These are phyloP conservation scores for Cynopterus brachyotis DNA, from an alignment of 2,113 vertebrate genomes.

Conservation along the genomic window DNA sequence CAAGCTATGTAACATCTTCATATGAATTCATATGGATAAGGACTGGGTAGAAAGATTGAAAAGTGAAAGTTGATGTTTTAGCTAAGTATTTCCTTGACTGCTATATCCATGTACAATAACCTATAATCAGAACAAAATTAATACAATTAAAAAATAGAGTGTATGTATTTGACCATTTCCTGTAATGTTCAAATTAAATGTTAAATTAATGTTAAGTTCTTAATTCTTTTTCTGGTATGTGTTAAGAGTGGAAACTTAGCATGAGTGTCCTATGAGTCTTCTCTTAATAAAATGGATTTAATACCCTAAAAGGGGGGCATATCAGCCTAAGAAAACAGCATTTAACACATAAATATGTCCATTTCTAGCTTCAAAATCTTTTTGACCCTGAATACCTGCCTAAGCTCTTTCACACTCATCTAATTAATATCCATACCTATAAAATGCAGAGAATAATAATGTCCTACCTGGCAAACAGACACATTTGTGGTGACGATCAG, in stretches of 20 bases:
- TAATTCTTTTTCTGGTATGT: background rate
- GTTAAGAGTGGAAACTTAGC: background rate
- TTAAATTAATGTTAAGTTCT: background rate
- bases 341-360: background rate
- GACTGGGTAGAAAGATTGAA: background rate
- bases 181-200: background rate
- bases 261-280: background rate
- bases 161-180: background rate
- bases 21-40: background rate
- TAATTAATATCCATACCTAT: background rate
- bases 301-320: background rate
- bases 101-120: background rate
- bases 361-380: background rate
- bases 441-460: background rate
- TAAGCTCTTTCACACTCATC: background rate
- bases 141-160: background rate
- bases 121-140: background rate
- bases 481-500: background rate
- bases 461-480: background rate
- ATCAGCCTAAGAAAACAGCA: background rate
- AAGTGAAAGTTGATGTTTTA: background rate
- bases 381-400: background rate
- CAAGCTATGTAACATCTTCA: background rate
- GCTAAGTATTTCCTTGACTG: background rate
- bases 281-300: background rate